Base-by-base conservation (phyloP, 1,140 invertebrate species). In the Cryptotermes secundus region DNA sequence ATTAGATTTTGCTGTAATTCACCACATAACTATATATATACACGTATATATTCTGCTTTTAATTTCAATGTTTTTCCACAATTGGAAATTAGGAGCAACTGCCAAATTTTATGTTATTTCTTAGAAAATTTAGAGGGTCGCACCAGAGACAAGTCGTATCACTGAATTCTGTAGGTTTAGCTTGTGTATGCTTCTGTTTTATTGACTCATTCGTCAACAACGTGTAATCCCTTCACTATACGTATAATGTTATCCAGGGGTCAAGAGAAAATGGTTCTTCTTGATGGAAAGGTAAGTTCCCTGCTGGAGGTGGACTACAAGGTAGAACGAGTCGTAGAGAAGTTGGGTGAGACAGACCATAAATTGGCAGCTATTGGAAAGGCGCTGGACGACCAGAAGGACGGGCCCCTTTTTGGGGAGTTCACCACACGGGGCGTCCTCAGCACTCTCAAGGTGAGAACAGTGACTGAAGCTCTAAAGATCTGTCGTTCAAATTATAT, bases 251-350 rank as follows among this genome's bases (percentile, higher is more conserved):
- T 26, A 6, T 86, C 12, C 82, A 90, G 90, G 79, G 89, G 88
- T 2, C 88, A 89, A 83, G 89, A 90, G 85, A 89, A 89, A 86
- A 36, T 90, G 83, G 81, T 87, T 24, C 83, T 84, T 12, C 79
- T 89, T 19, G 89, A 90, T 49, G 85, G 84, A 16, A 89, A 89
- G 87, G 82, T 90, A 24, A 87, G 85, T 38, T 38, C 85, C 36
- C 81, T 90, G 24, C 31, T 86, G n/a, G 86, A 85, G 53, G 34
- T 89, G 9, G 88, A 89, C 79, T 88, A 89, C 84, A 89, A 88
- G 83, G 72, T 88, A 4, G 87, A 89, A 53, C 86, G 87, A 31
- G 85, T 88, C 31, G 72, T 86, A 9, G 87, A 85, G 34, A 87
- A 87, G 81, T 49, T 89, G 42, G 86, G 85, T 36, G 86, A 87